phyloP scores from a whole-genome alignment of 2,113 vertebrate species.

The Pseudopipra pipra region DNA sequence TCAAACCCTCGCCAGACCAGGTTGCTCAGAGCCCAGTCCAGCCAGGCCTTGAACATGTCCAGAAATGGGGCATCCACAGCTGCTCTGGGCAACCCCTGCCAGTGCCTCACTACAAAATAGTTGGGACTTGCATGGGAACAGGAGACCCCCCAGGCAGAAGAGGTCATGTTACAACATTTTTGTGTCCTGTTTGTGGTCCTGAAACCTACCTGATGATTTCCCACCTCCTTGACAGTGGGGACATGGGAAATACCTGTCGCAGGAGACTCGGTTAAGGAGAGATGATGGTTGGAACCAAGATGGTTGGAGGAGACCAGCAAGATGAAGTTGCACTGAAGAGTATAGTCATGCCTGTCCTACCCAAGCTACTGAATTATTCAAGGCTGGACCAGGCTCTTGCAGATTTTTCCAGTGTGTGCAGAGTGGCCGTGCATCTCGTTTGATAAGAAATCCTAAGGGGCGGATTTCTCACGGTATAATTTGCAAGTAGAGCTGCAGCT shows the following conservation, averaged over 20 bases:
- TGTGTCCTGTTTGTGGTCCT: background rate
- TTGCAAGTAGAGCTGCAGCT: conserved; percentile 16
- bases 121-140: background rate
- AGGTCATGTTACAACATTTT: accelerated
- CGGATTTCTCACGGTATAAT: conserved; percentile 15
- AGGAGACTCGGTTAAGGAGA: background rate
- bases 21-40: background rate
- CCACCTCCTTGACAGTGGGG: background rate
- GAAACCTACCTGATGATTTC: background rate
- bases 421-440: conserved; percentile 19
- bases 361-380: conserved; percentile 54
- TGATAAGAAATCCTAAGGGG: conserved; percentile 56
- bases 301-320: background rate
- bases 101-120: background rate
- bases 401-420: accelerated
- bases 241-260: background rate
- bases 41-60: background rate
- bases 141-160: background rate
- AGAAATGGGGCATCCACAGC: background rate
- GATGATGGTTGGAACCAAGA: background rate
- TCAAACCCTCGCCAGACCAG: background rate
- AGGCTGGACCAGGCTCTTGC: background rate
- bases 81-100: background rate
- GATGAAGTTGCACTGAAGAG: background rate
- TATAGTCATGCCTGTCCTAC: background rate